Evolutionary conservation across 2,888 invertebrate genomes (phyloP), one percentile per base, ranked within the genome.

Genomic region (Drosophila parthenogenetica): DNA sequence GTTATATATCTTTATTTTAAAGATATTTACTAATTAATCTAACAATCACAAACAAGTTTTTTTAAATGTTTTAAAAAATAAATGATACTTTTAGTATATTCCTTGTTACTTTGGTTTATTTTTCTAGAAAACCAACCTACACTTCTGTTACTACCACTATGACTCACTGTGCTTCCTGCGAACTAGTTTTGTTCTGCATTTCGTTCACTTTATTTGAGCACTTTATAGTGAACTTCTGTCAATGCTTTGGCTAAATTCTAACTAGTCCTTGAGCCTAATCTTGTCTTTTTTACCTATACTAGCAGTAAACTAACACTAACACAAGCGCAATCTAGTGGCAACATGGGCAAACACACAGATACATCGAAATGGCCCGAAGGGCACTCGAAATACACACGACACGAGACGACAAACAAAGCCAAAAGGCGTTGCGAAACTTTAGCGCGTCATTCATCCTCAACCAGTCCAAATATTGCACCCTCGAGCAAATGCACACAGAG

Each of bases 361-460:
- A 71, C 42, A 45, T 51, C 65, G 55, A 65, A 29, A 61, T 64
- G 46, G 59, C 61, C 85, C 78, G 81, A 62, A 65, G 67, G 73
- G 59, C 79, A 81, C 64, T 81, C 68, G 51, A 73, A 79, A 86
- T 63, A 69, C 75, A 63, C 60, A 69, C 77, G 60, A 60, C 71
- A 58, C 48, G 57, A 43, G 42, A 58, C 50, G 69, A 81, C 85
- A 86, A 88, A 87, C 83, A 83, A 83, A 88, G 83, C 80, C 70
- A 88, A 76, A 83, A 88, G 87, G 87, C 84, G 84, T 83, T 86
- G 83, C 88, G 71, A 83, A 83, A 83, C 83, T 88, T 83, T 82
- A 80, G 79, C 83, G 75, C 88, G 80, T 82, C 86, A 84, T 82
- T 88, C 87, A 80, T 77, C 83, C 88, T 86, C 80, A 80, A 73